Evolutionary conservation across 2,113 vertebrate genomes (phyloP).

Genomic region (crab-eating macaque (Macaca fascicularis)): DNA sequence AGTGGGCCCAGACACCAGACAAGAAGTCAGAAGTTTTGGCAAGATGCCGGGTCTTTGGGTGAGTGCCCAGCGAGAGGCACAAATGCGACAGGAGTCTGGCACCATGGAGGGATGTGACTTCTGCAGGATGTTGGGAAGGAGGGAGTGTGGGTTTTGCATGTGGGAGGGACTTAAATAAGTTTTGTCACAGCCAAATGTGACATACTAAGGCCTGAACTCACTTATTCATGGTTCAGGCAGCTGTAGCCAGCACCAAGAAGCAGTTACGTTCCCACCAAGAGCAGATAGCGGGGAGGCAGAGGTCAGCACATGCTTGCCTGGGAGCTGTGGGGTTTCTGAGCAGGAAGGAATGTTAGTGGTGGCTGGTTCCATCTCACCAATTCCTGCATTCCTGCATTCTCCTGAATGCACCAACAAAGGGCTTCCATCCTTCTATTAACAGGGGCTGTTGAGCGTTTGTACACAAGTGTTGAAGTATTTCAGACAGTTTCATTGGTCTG

Average conservation of each 20-base stretch:
- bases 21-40: not conserved
- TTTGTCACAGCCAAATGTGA: not conserved
- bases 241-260: rapidly evolving
- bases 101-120: rapidly evolving
- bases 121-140: not conserved
- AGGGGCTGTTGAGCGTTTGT: too few relatives aligned
- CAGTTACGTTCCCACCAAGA: not conserved
- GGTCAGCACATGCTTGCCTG: too few relatives aligned
- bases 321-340: not conserved
- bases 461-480: too few relatives aligned
- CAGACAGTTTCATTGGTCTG: rapidly evolving
- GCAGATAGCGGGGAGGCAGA: not conserved
- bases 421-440: not conserved
- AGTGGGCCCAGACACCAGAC: not conserved
- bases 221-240: not conserved
- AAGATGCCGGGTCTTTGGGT: not conserved
- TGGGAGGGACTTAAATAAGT: rapidly evolving
- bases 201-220: not conserved
- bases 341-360: not conserved
- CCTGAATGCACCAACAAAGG: rapidly evolving
- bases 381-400: not conserved
- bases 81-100: not conserved
- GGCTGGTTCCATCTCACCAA: rapidly evolving
- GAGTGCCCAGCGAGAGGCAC: not conserved
- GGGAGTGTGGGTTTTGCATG: not conserved